These are phyloP conservation scores for Neoarius graeffei DNA, from an alignment of 2,113 vertebrate species.

Conservation along the genomic window DNA sequence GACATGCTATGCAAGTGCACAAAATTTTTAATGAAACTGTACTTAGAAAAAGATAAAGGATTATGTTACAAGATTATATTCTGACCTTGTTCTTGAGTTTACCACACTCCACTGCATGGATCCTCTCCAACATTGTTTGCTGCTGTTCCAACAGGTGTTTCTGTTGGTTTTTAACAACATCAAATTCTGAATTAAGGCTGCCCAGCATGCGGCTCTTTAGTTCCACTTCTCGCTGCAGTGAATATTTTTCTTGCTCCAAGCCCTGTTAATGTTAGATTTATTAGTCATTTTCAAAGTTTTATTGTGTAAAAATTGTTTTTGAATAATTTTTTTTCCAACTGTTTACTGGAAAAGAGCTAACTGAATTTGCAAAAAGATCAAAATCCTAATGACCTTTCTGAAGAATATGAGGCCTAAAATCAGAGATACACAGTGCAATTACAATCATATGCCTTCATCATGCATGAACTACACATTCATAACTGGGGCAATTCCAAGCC, in stretches of 20 bases:
- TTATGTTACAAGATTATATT: background rate
- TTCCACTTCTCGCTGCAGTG: conserved; percentile 85
- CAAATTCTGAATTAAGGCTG: conserved; percentile 85
- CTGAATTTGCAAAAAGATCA: background rate
- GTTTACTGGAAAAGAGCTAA: background rate
- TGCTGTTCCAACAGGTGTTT: conserved; percentile 77
- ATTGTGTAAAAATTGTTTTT: background rate
- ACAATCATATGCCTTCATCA: too few species aligned
- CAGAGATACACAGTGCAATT: background rate
- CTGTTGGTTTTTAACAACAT: conserved; percentile 84
- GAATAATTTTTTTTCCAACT: background rate
- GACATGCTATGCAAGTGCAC: background rate
- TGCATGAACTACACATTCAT: too few species aligned
- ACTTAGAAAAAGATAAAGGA: background rate
- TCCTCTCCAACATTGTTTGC: conserved; percentile 76
- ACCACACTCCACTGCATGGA: conserved; percentile 72
- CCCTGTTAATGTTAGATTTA: conserved; percentile 55
- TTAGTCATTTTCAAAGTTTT: background rate
- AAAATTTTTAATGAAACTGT: background rate
- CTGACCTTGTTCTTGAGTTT: conserved; percentile 88
- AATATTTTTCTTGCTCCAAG: conserved; percentile 87
- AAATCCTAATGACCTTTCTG: background rate
- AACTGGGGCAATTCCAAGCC: too few species aligned
- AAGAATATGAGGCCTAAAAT: background rate
- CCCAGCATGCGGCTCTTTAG: conserved; percentile 87